Evolutionary conservation across 30 jellyfish, hydroid and myxozoan species (phyloP), one percentile per base, ranked within the genome.

Genomic region (Turritopsis rubra): DNA sequence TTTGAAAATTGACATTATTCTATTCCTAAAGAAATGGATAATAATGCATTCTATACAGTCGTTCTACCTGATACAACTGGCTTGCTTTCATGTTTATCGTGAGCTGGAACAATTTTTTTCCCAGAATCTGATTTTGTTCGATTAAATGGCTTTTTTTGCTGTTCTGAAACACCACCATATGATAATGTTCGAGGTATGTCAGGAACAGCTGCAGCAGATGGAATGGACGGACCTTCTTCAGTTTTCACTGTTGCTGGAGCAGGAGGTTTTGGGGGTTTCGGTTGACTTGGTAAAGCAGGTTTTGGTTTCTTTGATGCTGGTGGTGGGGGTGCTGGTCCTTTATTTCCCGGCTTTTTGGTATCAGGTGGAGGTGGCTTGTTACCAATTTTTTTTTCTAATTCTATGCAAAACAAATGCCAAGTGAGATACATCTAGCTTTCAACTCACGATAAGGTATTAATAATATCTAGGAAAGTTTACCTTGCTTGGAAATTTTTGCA

Each of bases 221-320:
- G 30, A n/a, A n/a, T n/a, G n/a, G n/a, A n/a, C 16, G 29, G 29
- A 21, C 8, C 9, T 68, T 68, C 30, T 21, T 68, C 30, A 68
- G 8, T 26, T 68, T 68, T 68, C 8, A 68, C 77, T 21, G 77
- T 16, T 16, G 28, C 5, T 68, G 60, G 83, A 75, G 22, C 20
- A 5, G 53, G 66, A 23, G 83, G 83, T 75, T 75, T 75, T 21
- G 73, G 83, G 18, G 87, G 87, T 53, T 80, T 80, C 79, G 87
- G 79, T 26, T 80, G 78, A 19, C 23, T 21, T 25, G 88, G 83
- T 27, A 29, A 21, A 21, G 86, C 71, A 1, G 88, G 88, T 30
- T 72, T 80, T 21, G 95, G 90, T 31, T 86, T 85, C 22, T 27
- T 87, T 7, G 74, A 54, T 27, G 95, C 73, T 16, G 83, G 85